Base-by-base conservation (phyloP, 1,140 invertebrate species). In the Leptopilina boulardi region DNA sequence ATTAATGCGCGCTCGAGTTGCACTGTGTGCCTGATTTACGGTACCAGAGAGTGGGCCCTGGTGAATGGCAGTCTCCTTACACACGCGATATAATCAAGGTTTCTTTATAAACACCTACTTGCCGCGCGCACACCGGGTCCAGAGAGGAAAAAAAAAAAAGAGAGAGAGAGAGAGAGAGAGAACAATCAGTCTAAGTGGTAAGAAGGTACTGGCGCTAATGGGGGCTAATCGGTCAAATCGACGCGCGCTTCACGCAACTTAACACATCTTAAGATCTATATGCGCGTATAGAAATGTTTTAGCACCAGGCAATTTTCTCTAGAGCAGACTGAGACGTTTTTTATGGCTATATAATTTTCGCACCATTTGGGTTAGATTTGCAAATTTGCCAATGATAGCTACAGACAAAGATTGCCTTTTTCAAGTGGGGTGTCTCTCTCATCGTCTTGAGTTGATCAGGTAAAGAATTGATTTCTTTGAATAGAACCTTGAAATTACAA, bases 41-140 rank as follows among this genome's bases (percentile, higher is more conserved):
- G 59, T 3, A 66, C 59, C 13, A 30, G 23, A 26, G 56, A 23
- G 26, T 38, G 34, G 34, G 34, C 34, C 23, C 56, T 21, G 56
- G 56, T 26, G 56, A 59, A 30, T 59, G 23, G 23, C 59, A 59
- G 56, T 59, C 59, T 66, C 15, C 59, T 66, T 66, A 66, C 59
- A 66, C 59, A 66, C 26, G 59, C 59, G 59, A 66, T 66, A 66
- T 66, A 66, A 66, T 66, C 59, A 66, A 66, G 59, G 59, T 66
- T 66, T n/a, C 54, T n/a, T 66, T 30, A 30, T 30, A 59, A 66
- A 66, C 59, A 66, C 59, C 59, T 66, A 66, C 23, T 66, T 66
- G 59, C 59, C 59, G 59, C 59, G 2, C 59, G 10, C 11, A 23
- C 59, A 1, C 56, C 8, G 8, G 56, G 23, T 26, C 56, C 56